phyloP scores from a whole-genome alignment of 1,140 invertebrate genomes.

The Thalassaphorura encarpata region DNA sequence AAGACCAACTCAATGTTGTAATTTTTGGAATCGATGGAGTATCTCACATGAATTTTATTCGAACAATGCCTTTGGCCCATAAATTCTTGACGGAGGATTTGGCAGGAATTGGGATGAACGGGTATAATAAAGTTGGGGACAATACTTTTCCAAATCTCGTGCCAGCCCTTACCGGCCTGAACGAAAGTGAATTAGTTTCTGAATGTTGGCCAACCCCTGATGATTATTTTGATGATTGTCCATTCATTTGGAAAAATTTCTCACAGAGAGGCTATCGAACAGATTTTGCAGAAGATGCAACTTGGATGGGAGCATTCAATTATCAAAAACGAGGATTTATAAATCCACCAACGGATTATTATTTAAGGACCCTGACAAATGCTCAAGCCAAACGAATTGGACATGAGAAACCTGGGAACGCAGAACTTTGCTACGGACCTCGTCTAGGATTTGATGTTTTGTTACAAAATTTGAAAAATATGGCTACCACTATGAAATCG shows the following conservation, averaged over 20 bases:
- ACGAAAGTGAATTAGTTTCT: conserved; percentile 40
- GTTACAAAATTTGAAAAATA: conserved; percentile 11
- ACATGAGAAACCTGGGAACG: neutral
- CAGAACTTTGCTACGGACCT: conserved; percentile 46
- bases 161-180: conserved; percentile 35
- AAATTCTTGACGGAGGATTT: conserved; percentile 47
- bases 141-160: conserved; percentile 39
- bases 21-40: conserved; percentile 75
- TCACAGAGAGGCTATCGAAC: conserved; percentile 43
- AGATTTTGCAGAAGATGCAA: conserved; percentile 39
- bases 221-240: conserved; percentile 53
- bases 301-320: conserved; percentile 39
- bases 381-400: conserved; percentile 47
- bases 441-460: conserved; percentile 42
- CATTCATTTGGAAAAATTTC: conserved; percentile 69
- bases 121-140: conserved; percentile 62
- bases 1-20: conserved; percentile 50
- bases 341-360: conserved; percentile 41
- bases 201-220: conserved; percentile 36
- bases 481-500: neutral
- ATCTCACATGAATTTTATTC: conserved; percentile 69
- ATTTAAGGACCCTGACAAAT: conserved; percentile 44
- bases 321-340: conserved; percentile 40
- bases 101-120: conserved; percentile 55
- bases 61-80: conserved; percentile 65